Evolutionary conservation across 2,113 vertebrate species (phyloP), one percentile per base, ranked within the genome.

Genomic region (Scatophagus argus): DNA sequence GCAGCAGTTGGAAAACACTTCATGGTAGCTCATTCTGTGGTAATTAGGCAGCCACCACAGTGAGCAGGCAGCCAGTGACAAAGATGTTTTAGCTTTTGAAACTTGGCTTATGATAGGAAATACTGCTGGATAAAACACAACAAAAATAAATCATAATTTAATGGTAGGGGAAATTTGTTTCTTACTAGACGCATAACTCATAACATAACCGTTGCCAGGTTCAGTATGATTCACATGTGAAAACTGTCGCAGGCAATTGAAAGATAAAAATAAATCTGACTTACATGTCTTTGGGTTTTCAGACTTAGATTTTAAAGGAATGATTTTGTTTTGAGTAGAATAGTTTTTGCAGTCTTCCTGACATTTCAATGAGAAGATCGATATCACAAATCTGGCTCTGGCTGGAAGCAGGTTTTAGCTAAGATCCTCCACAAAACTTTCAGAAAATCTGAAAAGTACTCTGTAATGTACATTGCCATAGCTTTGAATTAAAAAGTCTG

Each of bases 11-110:
- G 36, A 47, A 84, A 74, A 65, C 56, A 46, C 47, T 81, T 54
- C 23, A 62, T 46, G 32, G 39, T 56, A 54, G 66, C 52, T 67
- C 39, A 58, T 71, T 41, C 61, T 51, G 10, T 56, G 38, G 54
- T 65, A 77, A 76, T 85, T 85, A 67, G 27, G 23, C 29, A 46
- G 54, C 70, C 27, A 32, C 23, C 31, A 38, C 60, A 31, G 43
- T 32, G 44, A 63, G 36, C 47, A 23, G 31, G 4, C 64, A 51
- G 31, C 49, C 39, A 61, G 63, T 43, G 23, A 63, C 17, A 63
- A 68, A 41, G 9, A 19, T 9, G 19, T 60, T 56, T 34, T 52
- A 2, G 16, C 70, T 78, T 77, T 17, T 43, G 75, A 32, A 36
- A 39, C 64, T 61, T 59, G 23, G n/a, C 27, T 60, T 23, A 49